These are phyloP conservation scores for Illadopsis cleaveri DNA, from an alignment of 2,113 vertebrate species.

Conservation along the genomic window DNA sequence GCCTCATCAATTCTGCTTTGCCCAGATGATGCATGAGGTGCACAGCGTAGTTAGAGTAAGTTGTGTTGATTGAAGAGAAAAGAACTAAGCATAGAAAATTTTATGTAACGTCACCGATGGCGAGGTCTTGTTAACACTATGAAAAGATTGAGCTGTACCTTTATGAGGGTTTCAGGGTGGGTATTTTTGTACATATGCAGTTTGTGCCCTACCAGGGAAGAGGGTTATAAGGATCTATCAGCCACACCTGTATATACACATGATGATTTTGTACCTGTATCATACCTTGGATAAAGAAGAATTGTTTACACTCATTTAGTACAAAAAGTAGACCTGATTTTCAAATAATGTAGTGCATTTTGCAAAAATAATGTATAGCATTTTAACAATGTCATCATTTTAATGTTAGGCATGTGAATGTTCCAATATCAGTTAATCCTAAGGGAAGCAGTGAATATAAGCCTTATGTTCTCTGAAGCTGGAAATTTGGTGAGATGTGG, in stretches of 20 bases:
- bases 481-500: background rate
- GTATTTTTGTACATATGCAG: background rate
- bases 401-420: background rate
- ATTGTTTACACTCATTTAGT: background rate
- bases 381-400: background rate
- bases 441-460: background rate
- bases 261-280: background rate
- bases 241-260: background rate
- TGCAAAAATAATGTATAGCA: background rate
- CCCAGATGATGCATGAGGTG: background rate
- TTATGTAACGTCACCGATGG: rapidly evolving
- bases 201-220: background rate
- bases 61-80: background rate
- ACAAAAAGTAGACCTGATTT: background rate
- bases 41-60: rapidly evolving
- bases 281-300: background rate
- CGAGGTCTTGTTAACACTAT: background rate
- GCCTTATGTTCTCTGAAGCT: background rate
- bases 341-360: background rate
- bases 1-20: background rate
- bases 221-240: background rate
- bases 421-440: background rate
- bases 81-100: background rate
- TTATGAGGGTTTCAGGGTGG: background rate
- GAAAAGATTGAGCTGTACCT: background rate